Percentiles rank a stretch among this genome's conserved stretches.
These are phyloP conservation scores for Zeugodacus cucurbitae DNA, from an alignment of 1,140 invertebrate genomes.

Conservation along the genomic window DNA sequence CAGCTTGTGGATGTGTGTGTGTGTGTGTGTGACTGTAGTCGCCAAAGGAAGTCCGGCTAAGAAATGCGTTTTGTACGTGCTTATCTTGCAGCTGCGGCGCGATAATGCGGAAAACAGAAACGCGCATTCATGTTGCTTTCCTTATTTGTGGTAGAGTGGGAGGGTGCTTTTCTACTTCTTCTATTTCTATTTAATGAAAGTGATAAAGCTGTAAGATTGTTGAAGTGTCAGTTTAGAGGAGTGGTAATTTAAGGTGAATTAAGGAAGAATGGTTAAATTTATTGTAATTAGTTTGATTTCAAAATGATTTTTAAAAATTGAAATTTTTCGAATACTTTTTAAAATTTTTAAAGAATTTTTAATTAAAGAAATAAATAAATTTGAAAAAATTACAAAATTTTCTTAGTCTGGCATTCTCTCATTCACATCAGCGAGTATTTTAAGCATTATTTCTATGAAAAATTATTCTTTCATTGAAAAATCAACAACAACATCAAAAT, in stretches of 20 bases:
- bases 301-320: too few species aligned
- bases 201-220: not conserved
- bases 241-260: too few species aligned
- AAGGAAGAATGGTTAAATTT: too few species aligned
- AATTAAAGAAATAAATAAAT: too few species aligned
- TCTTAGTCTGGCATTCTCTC: too few species aligned
- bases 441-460: too few species aligned
- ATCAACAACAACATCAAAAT: not conserved
- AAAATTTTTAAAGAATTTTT: too few species aligned
- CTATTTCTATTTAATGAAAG: not conserved
- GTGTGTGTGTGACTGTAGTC: not conserved
- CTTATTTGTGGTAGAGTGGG: not conserved
- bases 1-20: not conserved
- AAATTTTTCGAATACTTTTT: too few species aligned
- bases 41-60: constrained; percentile 16
- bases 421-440: too few species aligned
- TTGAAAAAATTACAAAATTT: too few species aligned
- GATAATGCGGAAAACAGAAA: not conserved
- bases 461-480: not conserved
- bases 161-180: not conserved
- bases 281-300: too few species aligned
- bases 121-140: not conserved
- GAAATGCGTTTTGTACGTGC: constrained; percentile 42
- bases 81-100: constrained; percentile 3
- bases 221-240: too few species aligned